Evolutionary conservation across 2,797 vertebrate genomes (phyloP).

Genomic region (Diceros bicornis): DNA sequence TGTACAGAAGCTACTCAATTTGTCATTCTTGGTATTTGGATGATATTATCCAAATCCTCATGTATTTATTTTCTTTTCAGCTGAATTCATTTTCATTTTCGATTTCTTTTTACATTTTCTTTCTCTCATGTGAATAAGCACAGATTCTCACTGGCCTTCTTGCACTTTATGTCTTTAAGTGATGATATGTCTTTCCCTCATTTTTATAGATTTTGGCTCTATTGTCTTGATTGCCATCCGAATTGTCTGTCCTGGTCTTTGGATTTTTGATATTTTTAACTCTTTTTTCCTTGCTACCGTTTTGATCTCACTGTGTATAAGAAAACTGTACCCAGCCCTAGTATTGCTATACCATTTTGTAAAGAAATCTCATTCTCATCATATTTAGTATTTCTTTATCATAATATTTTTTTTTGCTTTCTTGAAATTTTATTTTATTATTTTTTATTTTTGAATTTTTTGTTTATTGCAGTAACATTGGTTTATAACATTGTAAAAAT

Average conservation of each 20-base stretch:
- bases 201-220: background rate
- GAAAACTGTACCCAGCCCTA: background rate
- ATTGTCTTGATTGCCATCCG: background rate
- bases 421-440: no score
- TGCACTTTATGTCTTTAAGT: background rate
- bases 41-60: background rate
- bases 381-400: background rate
- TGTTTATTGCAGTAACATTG: no score
- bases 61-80: background rate
- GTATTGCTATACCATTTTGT: background rate
- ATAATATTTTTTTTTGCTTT: background rate
- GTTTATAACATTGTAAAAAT: no score
- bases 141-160: background rate
- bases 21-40: background rate
- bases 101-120: background rate
- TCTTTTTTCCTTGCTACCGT: background rate
- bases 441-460: no score
- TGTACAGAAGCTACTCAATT: background rate
- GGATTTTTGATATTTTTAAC: background rate
- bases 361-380: background rate
- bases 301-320: background rate
- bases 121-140: background rate
- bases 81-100: background rate
- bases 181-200: background rate
- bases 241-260: background rate